Base-by-base conservation (phyloP, 2,888 invertebrate species). In the Leucozona laternaria region DNA sequence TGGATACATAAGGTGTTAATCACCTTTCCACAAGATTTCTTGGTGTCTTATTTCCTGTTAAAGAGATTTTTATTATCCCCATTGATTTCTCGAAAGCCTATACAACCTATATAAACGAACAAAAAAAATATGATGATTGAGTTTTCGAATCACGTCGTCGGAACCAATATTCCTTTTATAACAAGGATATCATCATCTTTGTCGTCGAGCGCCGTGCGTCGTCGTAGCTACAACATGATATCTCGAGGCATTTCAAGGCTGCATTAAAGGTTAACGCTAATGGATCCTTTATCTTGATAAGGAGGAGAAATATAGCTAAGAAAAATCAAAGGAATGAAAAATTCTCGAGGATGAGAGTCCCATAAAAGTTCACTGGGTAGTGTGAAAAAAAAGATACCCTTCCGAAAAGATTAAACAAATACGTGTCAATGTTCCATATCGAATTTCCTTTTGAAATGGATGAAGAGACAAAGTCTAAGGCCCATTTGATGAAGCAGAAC, bases 1-100 rank as follows among this genome's bases (percentile, higher is more conserved):
- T 28, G 17, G 64, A 4, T 11, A 53, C 64, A 64, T 43, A 64
- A 64, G 45, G 64, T 64, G 64, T 64, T 45, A 64, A 64, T 64
- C 25, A 28, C 64, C 28, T 45, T 45, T 20, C 17, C 7, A 5
- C 6, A 17, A 28, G 45, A 25, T 64, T 62, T 40, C 13, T 25
- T 45, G 31, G 64, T 64, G 45, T 64, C 64, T 64, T 31, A 64
- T 45, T 45, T 45, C 64, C 64, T 45, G 17, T 64, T 45, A 45
- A 64, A 45, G 64, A 45, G 25, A 64, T 64, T 64, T 64, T 17
- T 64, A 64, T 28, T 64, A 64, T 45, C 64, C 17, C 28, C 64
- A 64, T 64, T 62, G 62, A 64, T 64, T 64, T 45, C 11, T 45
- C 31, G n/a, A 28, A 64, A 45, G 64, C 64, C 64, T 45, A 64